Evolutionary conservation across 2,113 vertebrate species (phyloP).

Genomic region (Pantherophis guttatus): DNA sequence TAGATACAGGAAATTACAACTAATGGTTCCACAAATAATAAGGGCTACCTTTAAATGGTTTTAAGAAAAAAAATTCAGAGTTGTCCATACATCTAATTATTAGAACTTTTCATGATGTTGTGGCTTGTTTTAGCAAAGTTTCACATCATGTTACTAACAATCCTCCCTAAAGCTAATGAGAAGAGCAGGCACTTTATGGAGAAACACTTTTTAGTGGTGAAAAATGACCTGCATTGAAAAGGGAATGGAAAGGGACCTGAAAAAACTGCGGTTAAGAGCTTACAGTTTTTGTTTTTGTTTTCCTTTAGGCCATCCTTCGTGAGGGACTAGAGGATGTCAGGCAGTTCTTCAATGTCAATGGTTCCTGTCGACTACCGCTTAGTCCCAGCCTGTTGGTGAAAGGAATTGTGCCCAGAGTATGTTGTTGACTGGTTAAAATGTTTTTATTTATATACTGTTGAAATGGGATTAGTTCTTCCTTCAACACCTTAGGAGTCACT

Average conservation of each 20-base stretch:
- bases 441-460: neutral
- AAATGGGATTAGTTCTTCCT: neutral
- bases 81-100: neutral
- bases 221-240: neutral
- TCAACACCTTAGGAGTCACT: neutral
- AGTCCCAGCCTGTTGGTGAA: conserved; percentile 88
- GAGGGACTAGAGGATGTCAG: conserved; percentile 84
- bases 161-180: neutral
- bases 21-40: neutral
- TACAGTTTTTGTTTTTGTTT: neutral
- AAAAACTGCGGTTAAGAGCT: neutral
- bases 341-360: conserved; percentile 85
- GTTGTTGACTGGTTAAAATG: conserved; percentile 7
- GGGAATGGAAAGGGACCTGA: neutral
- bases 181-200: no score
- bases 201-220: neutral
- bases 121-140: neutral
- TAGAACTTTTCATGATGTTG: neutral
- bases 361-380: conserved; percentile 89
- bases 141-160: neutral
- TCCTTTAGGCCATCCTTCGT: conserved; percentile 70
- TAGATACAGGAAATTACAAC: neutral
- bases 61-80: neutral
- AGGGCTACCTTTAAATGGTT: neutral
- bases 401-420: conserved; percentile 88